A percentile compares a stretch with the other conserved stretches of the same genome.
Conservation (phyloP, 92 coral and sea anemone genomes). For the Desmophyllum pertusum region DNA sequence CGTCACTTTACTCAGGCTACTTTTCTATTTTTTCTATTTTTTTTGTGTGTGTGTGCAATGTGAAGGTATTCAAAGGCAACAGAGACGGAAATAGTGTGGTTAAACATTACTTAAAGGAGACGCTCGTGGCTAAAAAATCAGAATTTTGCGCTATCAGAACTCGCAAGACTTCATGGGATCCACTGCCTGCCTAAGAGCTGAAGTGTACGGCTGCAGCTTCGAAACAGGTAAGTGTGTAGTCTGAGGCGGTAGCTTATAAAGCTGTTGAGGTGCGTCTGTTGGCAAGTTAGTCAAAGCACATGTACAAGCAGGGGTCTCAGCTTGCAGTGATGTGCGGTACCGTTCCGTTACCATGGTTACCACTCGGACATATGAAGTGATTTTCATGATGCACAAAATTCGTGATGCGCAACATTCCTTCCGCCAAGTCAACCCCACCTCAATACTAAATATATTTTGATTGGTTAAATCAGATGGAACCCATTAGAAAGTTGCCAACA, state of each 20-base stretch:
- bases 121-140: slow-evolving; percentile 61
- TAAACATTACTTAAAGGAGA: slow-evolving; percentile 57
- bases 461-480: too few species aligned
- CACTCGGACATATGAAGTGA: too few species aligned
- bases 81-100: slow-evolving; percentile 67
- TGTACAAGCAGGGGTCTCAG: too few species aligned
- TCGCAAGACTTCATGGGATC: slow-evolving; percentile 65
- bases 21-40: not conserved
- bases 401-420: too few species aligned
- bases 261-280: not conserved
- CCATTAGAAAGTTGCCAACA: too few species aligned
- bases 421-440: too few species aligned
- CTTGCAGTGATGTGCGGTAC: not conserved
- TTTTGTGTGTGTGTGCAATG: not conserved
- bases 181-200: slow-evolving; percentile 75
- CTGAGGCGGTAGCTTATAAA: not conserved
- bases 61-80: slow-evolving; percentile 77
- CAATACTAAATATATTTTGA: too few species aligned
- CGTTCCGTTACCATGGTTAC: not conserved
- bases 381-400: too few species aligned
- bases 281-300: too few species aligned
- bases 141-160: slow-evolving; percentile 57
- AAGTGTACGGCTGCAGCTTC: slow-evolving; percentile 71
- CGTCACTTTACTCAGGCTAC: not conserved
- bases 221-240: slow-evolving; percentile 51